Evolutionary conservation across 1,140 invertebrate genomes (phyloP), one percentile per base, ranked within the genome.

Genomic region (Cydia pomonella): DNA sequence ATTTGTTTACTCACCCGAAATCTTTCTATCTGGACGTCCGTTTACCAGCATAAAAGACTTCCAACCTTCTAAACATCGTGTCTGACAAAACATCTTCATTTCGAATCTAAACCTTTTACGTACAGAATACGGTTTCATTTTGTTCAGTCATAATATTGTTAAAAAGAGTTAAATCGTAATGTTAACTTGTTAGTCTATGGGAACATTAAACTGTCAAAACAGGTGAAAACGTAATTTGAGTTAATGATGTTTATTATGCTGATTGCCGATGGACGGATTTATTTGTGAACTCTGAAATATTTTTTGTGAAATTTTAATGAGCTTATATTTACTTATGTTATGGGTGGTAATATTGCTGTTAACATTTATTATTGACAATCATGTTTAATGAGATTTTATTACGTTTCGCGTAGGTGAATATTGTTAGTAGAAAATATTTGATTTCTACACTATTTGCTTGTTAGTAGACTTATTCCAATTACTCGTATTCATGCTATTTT

Each of bases 171-270:
- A 69, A 69, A 69, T 38, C 27, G 27, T 13, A 33, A 33, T 69
- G 64, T 69, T 41, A 16, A 27, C 64, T 33, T 41, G 64, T 38
- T 27, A n/a, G 64, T 69, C 64, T 33, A 23, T 69, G 29, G 33
- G 16, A 69, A 33, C 64, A 69, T 69, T 69, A 38, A 69, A 69
- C 64, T 69, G 64, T 69, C 64, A 69, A 69, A 69, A 69, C 33
- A 69, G 29, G 64, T 69, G 64, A 69, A 69, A 69, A 69, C 64
- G 64, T 69, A 69, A 69, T 69, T 69, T 33, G 29, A 69, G 64
- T 69, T 69, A 69, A 69, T 69, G 64, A 69, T 69, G 64, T 69
- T 69, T 69, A 33, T 69, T 69, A 69, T 69, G 64, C 64, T 69
- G 64, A 69, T 69, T 69, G 64, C 6, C 64, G 29, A 69, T 41